phyloP scores from a whole-genome alignment of 1,140 invertebrate genomes.

The Trinorchestia longiramus region DNA sequence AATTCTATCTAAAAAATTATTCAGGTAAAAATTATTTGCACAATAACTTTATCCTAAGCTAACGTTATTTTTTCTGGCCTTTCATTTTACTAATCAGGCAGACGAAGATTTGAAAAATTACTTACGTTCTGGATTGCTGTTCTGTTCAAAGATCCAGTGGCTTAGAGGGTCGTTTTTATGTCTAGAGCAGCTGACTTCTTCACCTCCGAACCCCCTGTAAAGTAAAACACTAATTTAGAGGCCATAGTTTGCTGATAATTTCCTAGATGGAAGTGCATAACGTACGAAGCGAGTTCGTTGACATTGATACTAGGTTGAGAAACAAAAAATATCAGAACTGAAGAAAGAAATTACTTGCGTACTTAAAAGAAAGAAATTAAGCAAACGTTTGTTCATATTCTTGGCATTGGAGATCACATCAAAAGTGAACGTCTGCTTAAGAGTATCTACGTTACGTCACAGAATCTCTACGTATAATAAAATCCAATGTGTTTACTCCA shows the following conservation, averaged over 20 bases:
- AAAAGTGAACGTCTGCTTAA: no score
- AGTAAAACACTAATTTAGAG: neutral
- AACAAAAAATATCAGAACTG: neutral
- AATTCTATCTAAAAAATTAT: no score
- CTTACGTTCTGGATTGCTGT: conserved; percentile 34
- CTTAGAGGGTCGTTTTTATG: conserved; percentile 31
- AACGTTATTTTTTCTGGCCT: no score
- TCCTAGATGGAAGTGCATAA: neutral
- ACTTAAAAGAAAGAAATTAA: no score
- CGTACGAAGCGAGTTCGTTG: neutral
- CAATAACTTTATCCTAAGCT: no score
- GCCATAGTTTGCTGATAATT: neutral
- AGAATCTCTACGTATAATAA: no score
- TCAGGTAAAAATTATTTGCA: no score
- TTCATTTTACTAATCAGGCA: neutral
- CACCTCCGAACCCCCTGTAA: conserved; percentile 35
- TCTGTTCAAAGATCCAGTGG: conserved; percentile 53
- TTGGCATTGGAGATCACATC: no score
- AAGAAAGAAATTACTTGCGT: no score
- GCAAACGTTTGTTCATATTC: no score
- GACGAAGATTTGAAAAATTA: conserved; percentile 67
- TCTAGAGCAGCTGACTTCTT: conserved; percentile 45
- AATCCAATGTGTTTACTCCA: no score
- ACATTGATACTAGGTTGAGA: neutral
- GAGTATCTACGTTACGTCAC: no score